Evolutionary conservation across 2,113 vertebrate genomes (phyloP), one percentile per base, ranked within the genome.

Genomic region (Anser cygnoides): DNA sequence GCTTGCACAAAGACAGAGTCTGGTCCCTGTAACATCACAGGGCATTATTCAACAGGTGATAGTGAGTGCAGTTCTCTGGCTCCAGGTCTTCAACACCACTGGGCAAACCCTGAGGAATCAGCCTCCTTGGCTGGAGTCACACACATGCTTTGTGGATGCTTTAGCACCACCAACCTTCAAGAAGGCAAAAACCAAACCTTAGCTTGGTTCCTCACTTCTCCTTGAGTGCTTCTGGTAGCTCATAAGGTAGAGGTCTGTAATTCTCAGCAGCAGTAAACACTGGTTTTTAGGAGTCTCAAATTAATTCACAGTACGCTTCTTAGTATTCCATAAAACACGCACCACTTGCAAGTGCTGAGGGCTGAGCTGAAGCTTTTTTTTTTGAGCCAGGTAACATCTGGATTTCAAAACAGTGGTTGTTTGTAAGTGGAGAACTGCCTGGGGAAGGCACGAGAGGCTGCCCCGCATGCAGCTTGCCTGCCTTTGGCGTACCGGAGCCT

Each of bases 211-310:
- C 87, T 84, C 49, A 18, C 23, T 78, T 46, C 13, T 22, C 49
- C 52, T 74, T 43, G 52, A 57, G 55, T 74, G 37, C 52, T 74
- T 55, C 67, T 82, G 49, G 37, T 70, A 82, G 66, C 16, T 85
- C 46, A 54, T 44, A 79, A 89, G n/a, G 31, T 68, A 76, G 63
- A 90, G 84, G n/a, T 44, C 75, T 91, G 0, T 87, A 73, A 91
- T 83, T 95, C 84, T 66, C 65, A 10, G 33, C 4, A 73, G 41
- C 22, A 58, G 41, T 55, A 94, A 78, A 83, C 49, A 89, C 35
- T 84, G 35, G 68, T 84, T 93, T 89, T 94, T 93, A 58, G 43
- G 50, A 85, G 39, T 68, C 87, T 75, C 66, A 55, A 91, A 83
- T 85, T 73, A 90, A 94, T 77, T 87, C 59, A 49, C 49, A 90